Evolutionary conservation across 1,140 invertebrate genomes (phyloP), one percentile per base, ranked within the genome.

Genomic region (Colletes gigas): DNA sequence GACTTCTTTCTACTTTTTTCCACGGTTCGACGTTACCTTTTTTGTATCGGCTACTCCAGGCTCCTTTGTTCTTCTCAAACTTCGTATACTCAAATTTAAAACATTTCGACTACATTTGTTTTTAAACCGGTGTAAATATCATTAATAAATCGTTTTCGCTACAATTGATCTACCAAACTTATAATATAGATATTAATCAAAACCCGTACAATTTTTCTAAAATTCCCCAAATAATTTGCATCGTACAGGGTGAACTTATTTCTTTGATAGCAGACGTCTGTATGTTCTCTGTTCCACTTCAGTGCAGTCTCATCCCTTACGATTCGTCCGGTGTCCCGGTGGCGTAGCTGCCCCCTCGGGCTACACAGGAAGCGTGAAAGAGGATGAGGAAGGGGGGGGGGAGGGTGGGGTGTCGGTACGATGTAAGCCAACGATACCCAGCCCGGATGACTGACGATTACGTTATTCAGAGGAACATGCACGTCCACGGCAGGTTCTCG

Each of bases 361-460:
- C 84, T 60, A 59, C 63, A 59, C 74, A 66, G 50, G 62, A 73
- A 59, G 47, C 73, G 81, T 62, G 30, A 30, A 30, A 30, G 30
- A 30, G 30, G 30, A 30, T 30, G 30, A 30, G 30, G n/a, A n/a
- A n/a, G n/a, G 68, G 59, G 76, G 50, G 44, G 81, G 52, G 71
- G 57, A 70, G 68, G 75, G 30, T 54, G 55, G 62, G 50, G 50
- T 55, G 59, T 39, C 77, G 71, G 66, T 73, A 57, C 72, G 78
- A 73, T 62, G 77, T 82, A 84, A 84, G 77, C 81, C 79, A 83
- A 80, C 83, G 88, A 89, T 88, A 89, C 85, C 70, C 30, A 69
- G 65, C 39, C 66, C 75, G 83, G 89, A 86, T 89, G 88, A 85
- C 81, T 87, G 88, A 85, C 89, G 86, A 89, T 89, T 88, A 86